Evolutionary conservation across 2,888 invertebrate genomes (phyloP), one percentile per base, ranked within the genome.

Genomic region (Dynastes tityus): DNA sequence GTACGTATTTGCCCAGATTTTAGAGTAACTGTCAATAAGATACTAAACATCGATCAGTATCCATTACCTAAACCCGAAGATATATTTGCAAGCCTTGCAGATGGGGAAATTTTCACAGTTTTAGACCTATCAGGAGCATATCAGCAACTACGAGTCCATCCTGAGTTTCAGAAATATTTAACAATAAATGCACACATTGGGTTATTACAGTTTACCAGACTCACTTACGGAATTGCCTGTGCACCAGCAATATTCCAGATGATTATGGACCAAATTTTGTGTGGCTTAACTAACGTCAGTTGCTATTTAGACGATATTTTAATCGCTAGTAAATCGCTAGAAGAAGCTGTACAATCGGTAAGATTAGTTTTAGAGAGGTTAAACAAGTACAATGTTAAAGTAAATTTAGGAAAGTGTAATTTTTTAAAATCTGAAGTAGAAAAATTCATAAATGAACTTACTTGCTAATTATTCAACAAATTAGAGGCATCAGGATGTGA

Each of bases 1-100:
- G 78, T 85, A 5, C 70, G 86, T 64, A 80, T 87, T 16, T 86
- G 85, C 79, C 83, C 84, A 5, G 84, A 88, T 82, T 85, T 84
- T 75, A 67, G 45, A 80, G 85, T 79, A 74, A 84, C 85, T 0
- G 6, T 84, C 16, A 86, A 87, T 78, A 77, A 58, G 13, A 80
- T 78, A 8, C 65, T 85, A 37, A 80, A 84, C 58, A 78, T 78
- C 22, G 83, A 85, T 16, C 84, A 85, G 74, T 86, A 83, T 70
- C 83, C 84, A 13, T 81, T 87, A 73, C 86, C 86, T 4, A 77
- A 81, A 45, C 82, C 84, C 11, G 83, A 85, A 53, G 86, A 86
- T 75, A 83, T 87, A 64, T 84, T 85, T 79, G 82, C 84, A 9
- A 78, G 79, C 6, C 74, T 87, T 37, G 77, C 68, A 49, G 83